Evolutionary conservation across 2,888 invertebrate species (phyloP).

Genomic region (Portevinia maculata): DNA sequence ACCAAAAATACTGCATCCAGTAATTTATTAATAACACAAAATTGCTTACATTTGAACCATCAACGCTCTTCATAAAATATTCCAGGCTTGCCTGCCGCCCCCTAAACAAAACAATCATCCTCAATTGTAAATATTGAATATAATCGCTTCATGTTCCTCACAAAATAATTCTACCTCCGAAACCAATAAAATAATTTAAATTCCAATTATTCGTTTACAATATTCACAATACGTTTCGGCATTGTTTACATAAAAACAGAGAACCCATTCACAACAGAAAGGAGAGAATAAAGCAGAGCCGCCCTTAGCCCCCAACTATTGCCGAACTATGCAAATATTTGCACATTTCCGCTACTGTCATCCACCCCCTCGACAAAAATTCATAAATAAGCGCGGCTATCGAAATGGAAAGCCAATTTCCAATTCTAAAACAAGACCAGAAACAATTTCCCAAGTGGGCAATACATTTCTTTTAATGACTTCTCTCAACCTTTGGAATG

Average conservation of each 20-base stretch:
- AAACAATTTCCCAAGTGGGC: slow-evolving; percentile 72
- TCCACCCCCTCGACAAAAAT: slow-evolving; percentile 26
- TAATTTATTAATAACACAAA: neutral
- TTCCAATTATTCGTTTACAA: slow-evolving; percentile 60
- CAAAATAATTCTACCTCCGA: slow-evolving; percentile 11
- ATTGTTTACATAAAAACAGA: slow-evolving; percentile 34
- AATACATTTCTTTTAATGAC: slow-evolving; percentile 71
- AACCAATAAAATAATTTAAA: slow-evolving; percentile 58
- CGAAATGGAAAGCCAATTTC: slow-evolving; percentile 64
- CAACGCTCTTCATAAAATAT: neutral
- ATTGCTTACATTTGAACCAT: neutral
- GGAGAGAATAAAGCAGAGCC: slow-evolving; percentile 15
- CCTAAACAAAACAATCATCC: neutral
- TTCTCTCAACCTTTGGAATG: slow-evolving; percentile 27
- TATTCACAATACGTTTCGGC: slow-evolving; percentile 35
- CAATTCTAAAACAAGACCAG: slow-evolving; percentile 66
- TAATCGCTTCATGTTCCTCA: slow-evolving; percentile 20
- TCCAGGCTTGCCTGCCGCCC: neutral
- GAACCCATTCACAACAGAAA: slow-evolving; percentile 10
- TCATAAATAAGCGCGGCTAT: slow-evolving; percentile 62
- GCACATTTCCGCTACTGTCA: slow-evolving; percentile 4
- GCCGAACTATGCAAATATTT: slow-evolving; percentile 55
- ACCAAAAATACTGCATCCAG: neutral
- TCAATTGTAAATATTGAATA: slow-evolving; percentile 14
- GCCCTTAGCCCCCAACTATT: neutral